Base-by-base conservation (phyloP, 2,113 vertebrate genomes). In the Spea bombifrons region DNA sequence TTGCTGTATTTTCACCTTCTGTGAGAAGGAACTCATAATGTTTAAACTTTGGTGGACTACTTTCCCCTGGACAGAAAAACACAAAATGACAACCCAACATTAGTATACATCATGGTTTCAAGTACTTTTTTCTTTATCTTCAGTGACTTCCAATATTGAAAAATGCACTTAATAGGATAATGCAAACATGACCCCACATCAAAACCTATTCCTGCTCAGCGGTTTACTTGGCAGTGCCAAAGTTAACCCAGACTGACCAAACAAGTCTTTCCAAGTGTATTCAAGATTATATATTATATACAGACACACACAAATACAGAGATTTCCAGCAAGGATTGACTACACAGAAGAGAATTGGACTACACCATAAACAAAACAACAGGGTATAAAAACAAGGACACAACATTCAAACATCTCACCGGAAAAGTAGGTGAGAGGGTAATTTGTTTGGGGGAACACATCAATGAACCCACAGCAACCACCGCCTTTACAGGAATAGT, bases 1-100 rank as follows among this genome's bases (percentile, higher is more conserved):
- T 83, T 98, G 95, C 65, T 96, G 95, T 81, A 99, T 92, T 83
- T 94, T 94, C 79, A 98, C 96, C 87, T 94, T 97, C 89, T 98
- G 97, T 82, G 96, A 96, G 85, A 98, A 99, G 76, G 96, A 97
- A 89, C 95, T 99, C 90, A 95, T 94, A 71, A 99, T 86, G 86
- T 92, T 96, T 85, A 98, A 92, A 86, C 94, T 94, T 71, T 99
- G 97, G 88, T 99, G 97, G 85, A 98, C 95, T 49, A 95, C 83
- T 86, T 98, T 99, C 4, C 97, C 97, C 97, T 99, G 80, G 82
- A 83, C 8, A 65, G 71, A 67, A 65, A 81, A 75, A 69, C 30
- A 30, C 30, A 30, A 30, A 30, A 30, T 30, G 30, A 30, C 30
- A 30, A 30, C 30, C 30, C 30, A 30, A 30, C 30, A 30, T 30